Base-by-base conservation (phyloP, 2,113 vertebrate species). In the Xiphophorus maculatus region DNA sequence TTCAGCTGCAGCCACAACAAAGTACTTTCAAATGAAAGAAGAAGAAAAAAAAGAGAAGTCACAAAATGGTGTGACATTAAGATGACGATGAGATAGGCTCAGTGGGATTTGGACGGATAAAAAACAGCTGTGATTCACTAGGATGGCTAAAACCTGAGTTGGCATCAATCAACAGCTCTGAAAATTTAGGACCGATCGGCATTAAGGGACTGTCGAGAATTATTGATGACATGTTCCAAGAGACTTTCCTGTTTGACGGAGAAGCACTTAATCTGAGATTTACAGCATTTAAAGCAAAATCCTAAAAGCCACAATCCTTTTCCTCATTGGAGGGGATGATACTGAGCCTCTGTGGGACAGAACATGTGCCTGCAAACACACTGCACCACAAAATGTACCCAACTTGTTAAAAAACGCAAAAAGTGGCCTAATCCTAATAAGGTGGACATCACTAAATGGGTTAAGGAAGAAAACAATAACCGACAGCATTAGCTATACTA, bases 211-310 rank as follows among this genome's bases (percentile, higher is more conserved):
- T 81, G 81, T 74, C 0, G 66, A 86, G 90, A 67, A 90, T 92
- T 92, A 93, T 84, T 86, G 84, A 89, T 85, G 89, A 83, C 85
- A 88, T 79, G 65, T 86, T 83, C 69, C 71, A 80, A 69, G 62
- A 87, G 73, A 66, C 79, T 66, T 80, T 82, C 54, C 79, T 48
- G 69, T 83, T 76, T 19, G 17, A 86, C 74, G 48, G 27, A 71
- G 69, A 73, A 81, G 73, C 74, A 73, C 83, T 40, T 89, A 90
- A 90, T 88, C 86, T 77, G 75, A 90, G 88, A 88, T 89, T 92
- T 88, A 81, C 65, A 75, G 60, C 28, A 69, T 89, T 89, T 87
- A 80, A 81, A 65, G 74, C 72, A 65, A 85, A 87, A 90, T 88
- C 85, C 85, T 48, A 66, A 86, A 86, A 81, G 79, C 88, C 75